These are phyloP conservation scores for Saturnia pavonia DNA, from an alignment of 2,888 invertebrate genomes.

Conservation along the genomic window DNA sequence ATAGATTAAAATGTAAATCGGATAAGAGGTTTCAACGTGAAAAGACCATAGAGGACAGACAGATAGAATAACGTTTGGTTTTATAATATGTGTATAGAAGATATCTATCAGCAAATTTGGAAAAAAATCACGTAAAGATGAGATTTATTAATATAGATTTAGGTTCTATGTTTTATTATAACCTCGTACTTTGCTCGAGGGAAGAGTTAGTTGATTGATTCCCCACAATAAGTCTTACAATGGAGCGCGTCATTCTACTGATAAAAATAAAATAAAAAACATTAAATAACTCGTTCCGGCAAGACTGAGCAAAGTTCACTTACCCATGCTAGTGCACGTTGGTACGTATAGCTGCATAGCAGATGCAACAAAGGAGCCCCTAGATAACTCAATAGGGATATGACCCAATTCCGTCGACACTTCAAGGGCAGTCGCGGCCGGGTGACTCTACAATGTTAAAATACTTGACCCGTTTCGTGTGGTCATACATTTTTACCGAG, in stretches of 20 bases:
- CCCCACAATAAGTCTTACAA: too few relatives aligned
- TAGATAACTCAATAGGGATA: slow-evolving; percentile 47
- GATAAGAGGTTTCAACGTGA: too few relatives aligned
- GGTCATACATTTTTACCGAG: not conserved
- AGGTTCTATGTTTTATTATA: not conserved
- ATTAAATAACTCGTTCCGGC: not conserved
- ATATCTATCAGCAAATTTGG: too few relatives aligned
- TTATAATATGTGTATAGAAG: too few relatives aligned
- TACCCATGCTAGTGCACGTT: slow-evolving; percentile 29
- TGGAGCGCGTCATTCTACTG: too few relatives aligned
- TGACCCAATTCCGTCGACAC: slow-evolving; percentile 41
- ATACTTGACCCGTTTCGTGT: slow-evolving; percentile 12
- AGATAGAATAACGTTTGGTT: too few relatives aligned
- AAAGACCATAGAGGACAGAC: too few relatives aligned
- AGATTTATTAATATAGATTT: not conserved
- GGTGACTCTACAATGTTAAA: slow-evolving; percentile 28
- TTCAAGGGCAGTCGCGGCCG: slow-evolving; percentile 40
- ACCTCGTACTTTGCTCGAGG: not conserved
- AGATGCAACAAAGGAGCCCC: slow-evolving; percentile 40
- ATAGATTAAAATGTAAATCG: too few relatives aligned
- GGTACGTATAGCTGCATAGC: slow-evolving; percentile 25
- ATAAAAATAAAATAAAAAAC: not conserved
- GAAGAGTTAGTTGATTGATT: not conserved
- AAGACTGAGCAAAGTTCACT: not conserved
- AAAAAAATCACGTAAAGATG: too few relatives aligned